Evolutionary conservation across 2,888 invertebrate species (phyloP).

Genomic region (Ceramica pisi): DNA sequence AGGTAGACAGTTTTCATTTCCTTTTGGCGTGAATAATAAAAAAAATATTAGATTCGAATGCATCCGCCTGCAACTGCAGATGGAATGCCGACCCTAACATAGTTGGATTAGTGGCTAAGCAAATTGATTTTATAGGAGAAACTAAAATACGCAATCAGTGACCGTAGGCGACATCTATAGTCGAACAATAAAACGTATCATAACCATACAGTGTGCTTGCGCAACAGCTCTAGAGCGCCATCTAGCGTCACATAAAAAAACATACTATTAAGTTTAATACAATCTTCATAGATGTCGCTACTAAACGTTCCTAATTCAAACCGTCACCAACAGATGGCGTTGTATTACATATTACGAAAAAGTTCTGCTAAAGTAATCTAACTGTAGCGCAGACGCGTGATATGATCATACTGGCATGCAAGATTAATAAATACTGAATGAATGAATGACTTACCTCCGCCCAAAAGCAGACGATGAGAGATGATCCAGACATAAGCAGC

Average conservation of each 20-base stretch:
- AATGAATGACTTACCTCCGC: slow-evolving; percentile 94
- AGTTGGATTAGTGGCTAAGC: too few species aligned
- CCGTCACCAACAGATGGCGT: slow-evolving; percentile 59
- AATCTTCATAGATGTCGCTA: slow-evolving; percentile 32
- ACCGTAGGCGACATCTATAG: slow-evolving; percentile 19
- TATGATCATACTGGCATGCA: not conserved
- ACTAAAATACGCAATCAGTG: not conserved
- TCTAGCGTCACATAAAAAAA: slow-evolving; percentile 27
- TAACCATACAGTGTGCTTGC: not conserved
- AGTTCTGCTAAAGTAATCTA: too few species aligned
- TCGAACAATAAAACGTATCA: not conserved
- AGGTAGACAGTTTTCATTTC: too few species aligned
- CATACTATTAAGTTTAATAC: not conserved
- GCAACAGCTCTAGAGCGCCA: slow-evolving; percentile 26
- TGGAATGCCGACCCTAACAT: too few species aligned
- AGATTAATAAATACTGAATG: not conserved
- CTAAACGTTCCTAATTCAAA: not conserved
- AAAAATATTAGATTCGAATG: too few species aligned
- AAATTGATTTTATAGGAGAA: not conserved
- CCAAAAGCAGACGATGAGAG: slow-evolving; percentile 98
- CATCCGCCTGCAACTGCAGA: too few species aligned
- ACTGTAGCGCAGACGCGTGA: not conserved
- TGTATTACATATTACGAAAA: not conserved
- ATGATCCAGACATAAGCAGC: slow-evolving; percentile 96
- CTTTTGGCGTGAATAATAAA: too few species aligned